phyloP scores from a whole-genome alignment of 2,113 vertebrate species.

The Mesoclemmys tuberculata region DNA sequence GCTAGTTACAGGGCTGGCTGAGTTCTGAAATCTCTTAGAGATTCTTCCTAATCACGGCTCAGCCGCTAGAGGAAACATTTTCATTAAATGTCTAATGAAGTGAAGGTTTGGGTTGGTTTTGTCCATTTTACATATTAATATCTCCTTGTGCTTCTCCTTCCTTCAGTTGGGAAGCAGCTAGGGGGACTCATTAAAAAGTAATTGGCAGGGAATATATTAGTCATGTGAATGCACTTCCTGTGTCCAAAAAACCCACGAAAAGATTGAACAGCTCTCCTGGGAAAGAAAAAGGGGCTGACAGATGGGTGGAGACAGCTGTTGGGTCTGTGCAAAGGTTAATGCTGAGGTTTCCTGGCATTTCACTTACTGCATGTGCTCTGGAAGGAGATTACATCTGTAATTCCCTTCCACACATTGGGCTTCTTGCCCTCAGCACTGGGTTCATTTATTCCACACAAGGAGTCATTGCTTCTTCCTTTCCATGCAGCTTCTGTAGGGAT shows the following conservation, averaged over 20 bases:
- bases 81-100: neutral
- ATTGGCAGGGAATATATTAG: neutral
- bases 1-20: neutral
- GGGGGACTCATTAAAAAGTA: neutral
- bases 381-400: neutral
- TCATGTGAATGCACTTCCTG: neutral
- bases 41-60: neutral
- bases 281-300: slow-evolving; percentile 44
- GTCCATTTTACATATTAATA: slow-evolving; percentile 28
- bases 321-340: slow-evolving; percentile 69
- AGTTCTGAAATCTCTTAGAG: neutral
- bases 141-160: neutral
- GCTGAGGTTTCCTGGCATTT: slow-evolving; percentile 67
- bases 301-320: slow-evolving; percentile 67
- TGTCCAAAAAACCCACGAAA: neutral
- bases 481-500: neutral
- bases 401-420: neutral
- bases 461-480: neutral
- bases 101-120: neutral
- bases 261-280: neutral
- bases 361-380: neutral
- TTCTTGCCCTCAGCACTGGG: neutral
- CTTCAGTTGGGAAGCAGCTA: neutral
- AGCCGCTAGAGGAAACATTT: neutral
- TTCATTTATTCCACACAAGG: slow-evolving; percentile 4